Base-by-base conservation (phyloP, 2,797 vertebrate species). In the Menidia menidia region DNA sequence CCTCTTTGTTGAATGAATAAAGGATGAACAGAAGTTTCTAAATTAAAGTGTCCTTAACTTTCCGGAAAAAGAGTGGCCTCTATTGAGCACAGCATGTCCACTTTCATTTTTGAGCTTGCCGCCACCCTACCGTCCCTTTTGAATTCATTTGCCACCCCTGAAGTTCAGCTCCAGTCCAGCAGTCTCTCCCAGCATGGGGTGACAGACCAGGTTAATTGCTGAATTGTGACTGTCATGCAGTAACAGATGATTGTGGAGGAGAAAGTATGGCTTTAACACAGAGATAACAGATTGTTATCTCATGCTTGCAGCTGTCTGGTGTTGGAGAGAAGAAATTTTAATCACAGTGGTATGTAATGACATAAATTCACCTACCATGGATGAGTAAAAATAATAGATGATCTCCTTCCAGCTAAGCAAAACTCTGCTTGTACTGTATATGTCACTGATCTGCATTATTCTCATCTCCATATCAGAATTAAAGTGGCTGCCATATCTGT, bases 141-240 rank as follows among this genome's bases (percentile, higher is more conserved):
- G 78, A 86, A 88, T 85, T 83, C 71, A 85, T 90, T 87, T 84
- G 72, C 83, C 86, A 79, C 87, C 74, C 79, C 82, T 84, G 78
- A 90, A 85, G 84, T 85, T 88, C 83, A 88, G 83, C 83, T 80
- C 58, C 86, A 88, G 88, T 89, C 86, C 87, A 89, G 83, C 87
- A 75, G 88, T 80, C 76, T 51, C 64, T 79, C 82, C 85, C 90
- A 75, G 80, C 48, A 71, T 79, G 87, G 79, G 88, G 87, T 89
- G 88, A 86, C 77, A 45, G 81, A 88, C 75, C 84, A 92, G 91
- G 89, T 89, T 92, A 92, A 92, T 90, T 86, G 87, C 82, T 66
- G 83, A 73, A 75, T 87, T 90, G 82, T 88, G 89, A 89, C 90
- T 87, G 82, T 85, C 85, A 63, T 45, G 81, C 79, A 33, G 58